Base-by-base conservation (phyloP, 2,797 vertebrate genomes). In the Labeo calbasu region DNA sequence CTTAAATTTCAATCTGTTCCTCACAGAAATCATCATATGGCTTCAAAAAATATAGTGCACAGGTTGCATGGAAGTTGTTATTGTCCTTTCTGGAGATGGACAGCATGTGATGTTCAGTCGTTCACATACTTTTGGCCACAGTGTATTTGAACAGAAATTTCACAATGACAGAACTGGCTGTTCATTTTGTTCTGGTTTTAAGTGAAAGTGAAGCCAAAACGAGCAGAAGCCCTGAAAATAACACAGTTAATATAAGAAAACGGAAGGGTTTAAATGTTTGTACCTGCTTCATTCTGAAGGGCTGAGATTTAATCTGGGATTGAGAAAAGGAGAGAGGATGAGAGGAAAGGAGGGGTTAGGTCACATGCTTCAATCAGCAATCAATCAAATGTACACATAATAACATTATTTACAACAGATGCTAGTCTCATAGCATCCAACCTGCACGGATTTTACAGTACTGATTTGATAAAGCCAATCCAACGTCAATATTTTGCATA, bases 221-320 rank as follows among this genome's bases (percentile, higher is more conserved):
- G 82, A 66, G 83, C 86, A 87, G 71, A 53, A 71, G 69, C 63
- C 77, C 23, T 84, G 23, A 75, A 77, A 68, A 51, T 28, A 51
- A 59, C 73, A 63, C 63, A 68, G 14, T 43, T 57, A 57, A 71
- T 77, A 55, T 70, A 40, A 78, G 15, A 87, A 86, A 71, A 19
- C 81, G 77, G 40, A 77, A 77, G 78, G 75, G 80, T 87, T 86
- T 83, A 90, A 91, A 94, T 85, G 86, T 92, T 79, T 94, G 94
- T 97, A 97, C 96, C 97, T 97, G 94, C 93, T 96, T 97, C 82
- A 90, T 92, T 94, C 93, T 96, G 95, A 90, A 94, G 94, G 95
- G 95, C 92, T 94, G 95, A 92, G 91, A 94, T 93, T 95, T 96
- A 94, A 93, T 94, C 80, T 87, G 86, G 86, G 92, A 86, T 77